phyloP scores from a whole-genome alignment of 2,888 invertebrate species.

The Sisyra nigra region DNA sequence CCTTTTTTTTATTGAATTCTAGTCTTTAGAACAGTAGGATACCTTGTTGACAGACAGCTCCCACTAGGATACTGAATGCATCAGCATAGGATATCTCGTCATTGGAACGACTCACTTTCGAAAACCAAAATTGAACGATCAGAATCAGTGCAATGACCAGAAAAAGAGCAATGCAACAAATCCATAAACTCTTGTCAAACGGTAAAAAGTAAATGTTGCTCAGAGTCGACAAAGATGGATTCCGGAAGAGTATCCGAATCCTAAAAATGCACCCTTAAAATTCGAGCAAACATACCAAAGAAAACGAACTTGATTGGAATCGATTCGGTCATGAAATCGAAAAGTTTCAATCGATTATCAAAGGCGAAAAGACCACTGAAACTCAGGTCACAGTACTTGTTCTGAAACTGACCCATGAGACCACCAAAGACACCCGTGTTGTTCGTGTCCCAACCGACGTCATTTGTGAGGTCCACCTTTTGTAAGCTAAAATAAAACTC shows the following conservation, averaged over 20 bases:
- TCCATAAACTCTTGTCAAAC: constrained; percentile 40
- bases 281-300: too few species aligned
- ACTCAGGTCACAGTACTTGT: constrained; percentile 34
- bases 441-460: constrained; percentile 38
- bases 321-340: constrained; percentile 37
- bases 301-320: constrained; percentile 24
- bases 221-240: constrained; percentile 41
- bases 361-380: constrained; percentile 38
- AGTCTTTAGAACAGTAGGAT: too few species aligned
- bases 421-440: constrained; percentile 40
- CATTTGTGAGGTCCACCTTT: constrained; percentile 15
- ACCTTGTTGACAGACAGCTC: constrained; percentile 46
- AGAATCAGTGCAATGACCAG: not conserved
- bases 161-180: constrained; percentile 16
- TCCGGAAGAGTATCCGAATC: constrained; percentile 40
- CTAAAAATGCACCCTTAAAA: too few species aligned
- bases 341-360: constrained; percentile 31
- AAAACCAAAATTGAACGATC: constrained; percentile 1
- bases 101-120: too few species aligned
- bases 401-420: constrained; percentile 37
- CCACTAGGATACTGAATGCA: constrained; percentile 34
- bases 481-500: too few species aligned
- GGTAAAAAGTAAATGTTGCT: constrained; percentile 43
- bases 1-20: too few species aligned
- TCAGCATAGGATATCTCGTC: constrained; percentile 19